Evolutionary conservation across 1,140 invertebrate species (phyloP).

Genomic region (Neodiprion fabricii): DNA sequence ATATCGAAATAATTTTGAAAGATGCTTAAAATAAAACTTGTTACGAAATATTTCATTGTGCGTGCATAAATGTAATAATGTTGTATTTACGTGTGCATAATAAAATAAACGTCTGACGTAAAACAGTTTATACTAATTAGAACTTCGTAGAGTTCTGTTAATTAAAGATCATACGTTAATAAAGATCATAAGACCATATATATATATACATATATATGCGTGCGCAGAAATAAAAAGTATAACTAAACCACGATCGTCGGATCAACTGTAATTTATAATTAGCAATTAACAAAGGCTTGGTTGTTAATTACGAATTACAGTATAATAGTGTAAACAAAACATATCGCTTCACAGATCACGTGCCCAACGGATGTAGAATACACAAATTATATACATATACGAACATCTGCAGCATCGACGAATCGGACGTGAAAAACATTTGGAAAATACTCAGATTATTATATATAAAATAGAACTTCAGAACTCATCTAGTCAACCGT

Average conservation of each 20-base stretch:
- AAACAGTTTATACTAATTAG: no score
- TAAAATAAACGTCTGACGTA: no score
- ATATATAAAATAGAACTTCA: neutral
- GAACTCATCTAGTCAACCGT: slow-evolving; percentile 1
- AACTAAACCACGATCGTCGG: neutral
- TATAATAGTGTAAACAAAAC: slow-evolving; percentile 1
- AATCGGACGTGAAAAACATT: neutral
- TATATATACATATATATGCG: neutral
- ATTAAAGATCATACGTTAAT: neutral
- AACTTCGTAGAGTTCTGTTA: neutral
- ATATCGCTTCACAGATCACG: neutral
- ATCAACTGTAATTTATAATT: slow-evolving; percentile 4
- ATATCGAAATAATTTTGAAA: no score
- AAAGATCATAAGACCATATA: neutral
- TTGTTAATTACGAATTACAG: slow-evolving; percentile 1
- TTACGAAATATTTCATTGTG: no score
- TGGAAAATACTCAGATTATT: neutral
- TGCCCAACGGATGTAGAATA: neutral
- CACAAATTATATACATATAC: neutral
- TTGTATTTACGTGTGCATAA: no score
- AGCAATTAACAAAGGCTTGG: neutral
- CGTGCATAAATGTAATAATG: no score
- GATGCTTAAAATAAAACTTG: no score
- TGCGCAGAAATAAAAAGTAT: neutral
- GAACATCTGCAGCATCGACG: neutral